Evolutionary conservation across 2,797 vertebrate genomes (phyloP).

Genomic region (Acanthopagrus latus): DNA sequence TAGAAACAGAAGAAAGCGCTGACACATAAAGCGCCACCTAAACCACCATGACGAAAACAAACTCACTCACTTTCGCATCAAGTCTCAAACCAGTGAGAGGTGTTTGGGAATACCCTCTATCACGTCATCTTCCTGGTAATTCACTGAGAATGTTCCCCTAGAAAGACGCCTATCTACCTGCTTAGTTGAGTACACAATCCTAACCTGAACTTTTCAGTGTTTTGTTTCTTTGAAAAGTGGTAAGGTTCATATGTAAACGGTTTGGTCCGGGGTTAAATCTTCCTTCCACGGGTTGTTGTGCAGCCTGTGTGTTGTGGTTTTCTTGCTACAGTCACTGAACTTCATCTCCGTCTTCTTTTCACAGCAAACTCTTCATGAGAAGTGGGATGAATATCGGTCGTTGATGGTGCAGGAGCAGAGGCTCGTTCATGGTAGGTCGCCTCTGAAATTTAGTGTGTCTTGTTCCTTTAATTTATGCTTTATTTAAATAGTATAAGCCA

Average conservation of each 20-base stretch:
- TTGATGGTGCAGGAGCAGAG: constrained; percentile 96
- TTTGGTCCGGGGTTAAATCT: no score
- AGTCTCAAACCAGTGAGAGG: neutral
- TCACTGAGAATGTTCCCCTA: neutral
- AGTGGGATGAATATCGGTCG: constrained; percentile 96
- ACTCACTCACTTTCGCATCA: neutral
- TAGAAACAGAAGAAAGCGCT: neutral
- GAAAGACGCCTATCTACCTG: no score
- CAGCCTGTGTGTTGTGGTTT: neutral
- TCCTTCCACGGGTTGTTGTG: no score
- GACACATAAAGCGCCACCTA: neutral
- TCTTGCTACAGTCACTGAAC: neutral
- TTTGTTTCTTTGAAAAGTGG: no score
- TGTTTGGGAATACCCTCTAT: neutral
- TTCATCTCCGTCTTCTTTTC: neutral
- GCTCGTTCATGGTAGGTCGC: constrained; percentile 90
- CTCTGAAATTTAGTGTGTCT: neutral
- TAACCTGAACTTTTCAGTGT: no score
- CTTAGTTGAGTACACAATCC: neutral
- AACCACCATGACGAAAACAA: neutral
- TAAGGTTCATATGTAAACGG: neutral
- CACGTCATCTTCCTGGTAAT: neutral
- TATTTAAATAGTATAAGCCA: neutral
- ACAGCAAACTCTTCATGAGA: constrained; percentile 96
- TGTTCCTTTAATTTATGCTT: neutral